Evolutionary conservation across 23 tunicate genomes (phyloP).

Genomic region (Ciona savignyi): DNA sequence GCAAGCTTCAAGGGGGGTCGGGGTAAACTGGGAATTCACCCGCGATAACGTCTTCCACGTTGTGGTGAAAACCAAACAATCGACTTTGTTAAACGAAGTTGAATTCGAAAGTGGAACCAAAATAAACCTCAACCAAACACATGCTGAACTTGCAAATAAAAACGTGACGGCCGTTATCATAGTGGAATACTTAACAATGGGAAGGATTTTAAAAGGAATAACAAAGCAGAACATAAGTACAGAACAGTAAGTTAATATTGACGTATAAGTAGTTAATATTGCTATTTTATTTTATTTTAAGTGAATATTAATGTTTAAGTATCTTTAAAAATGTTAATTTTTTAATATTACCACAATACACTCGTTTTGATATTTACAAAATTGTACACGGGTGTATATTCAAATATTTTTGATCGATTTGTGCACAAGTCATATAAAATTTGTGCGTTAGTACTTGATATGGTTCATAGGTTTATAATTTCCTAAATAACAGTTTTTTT

Average conservation of each 20-base stretch:
- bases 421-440: too few relatives aligned
- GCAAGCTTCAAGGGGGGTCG: not conserved
- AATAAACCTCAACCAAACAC: slow-evolving; percentile 11
- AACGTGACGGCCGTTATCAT: slow-evolving; percentile 25
- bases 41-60: not conserved
- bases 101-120: slow-evolving; percentile 39
- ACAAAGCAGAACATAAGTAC: slow-evolving; percentile 6
- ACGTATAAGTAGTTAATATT: too few relatives aligned
- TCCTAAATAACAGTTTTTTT: not conserved
- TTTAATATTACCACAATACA: too few relatives aligned
- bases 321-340: too few relatives aligned
- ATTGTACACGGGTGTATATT: too few relatives aligned
- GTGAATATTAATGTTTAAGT: too few relatives aligned
- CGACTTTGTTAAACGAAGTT: slow-evolving; percentile 23
- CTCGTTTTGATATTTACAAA: not conserved
- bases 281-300: not conserved
- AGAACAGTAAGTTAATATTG: not conserved
- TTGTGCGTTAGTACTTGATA: too few relatives aligned
- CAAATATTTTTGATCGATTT: too few relatives aligned
- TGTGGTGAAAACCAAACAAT: not conserved
- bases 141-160: not conserved
- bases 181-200: slow-evolving; percentile 35
- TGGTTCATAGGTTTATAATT: too few relatives aligned
- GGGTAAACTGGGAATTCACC: not conserved
- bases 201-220: slow-evolving; percentile 16